phyloP scores from a whole-genome alignment of 2,113 vertebrate genomes.

The Pterocles burchelli region DNA sequence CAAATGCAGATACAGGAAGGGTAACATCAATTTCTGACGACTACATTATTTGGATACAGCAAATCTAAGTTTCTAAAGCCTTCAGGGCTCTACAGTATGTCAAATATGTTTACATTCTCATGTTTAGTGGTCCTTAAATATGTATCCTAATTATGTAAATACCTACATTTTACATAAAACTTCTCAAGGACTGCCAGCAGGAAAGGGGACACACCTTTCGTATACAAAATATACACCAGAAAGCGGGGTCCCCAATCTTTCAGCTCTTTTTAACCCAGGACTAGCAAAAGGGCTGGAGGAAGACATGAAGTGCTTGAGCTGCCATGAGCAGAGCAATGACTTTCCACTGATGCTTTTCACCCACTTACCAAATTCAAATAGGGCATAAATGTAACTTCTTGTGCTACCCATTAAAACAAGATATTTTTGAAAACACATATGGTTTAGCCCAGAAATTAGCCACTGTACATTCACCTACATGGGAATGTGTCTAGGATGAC shows the following conservation, averaged over 20 bases:
- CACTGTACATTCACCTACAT: background rate
- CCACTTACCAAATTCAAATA: background rate
- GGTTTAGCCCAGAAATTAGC: background rate
- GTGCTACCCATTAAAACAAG: background rate
- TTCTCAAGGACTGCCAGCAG: background rate
- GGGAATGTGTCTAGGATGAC: background rate
- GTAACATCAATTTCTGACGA: conserved; percentile 46
- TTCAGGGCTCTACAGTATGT: conserved; percentile 39
- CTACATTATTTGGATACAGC: conserved; percentile 37
- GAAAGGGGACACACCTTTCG: background rate
- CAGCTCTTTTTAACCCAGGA: background rate
- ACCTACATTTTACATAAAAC: conserved; percentile 46
- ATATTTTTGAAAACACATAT: background rate
- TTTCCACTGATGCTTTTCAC: background rate
- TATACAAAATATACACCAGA: background rate
- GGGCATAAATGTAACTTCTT: background rate
- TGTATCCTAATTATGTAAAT: conserved; percentile 57
- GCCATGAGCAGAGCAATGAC: background rate
- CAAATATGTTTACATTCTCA: conserved; percentile 16
- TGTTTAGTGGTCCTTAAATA: conserved; percentile 46
- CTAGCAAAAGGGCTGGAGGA: background rate
- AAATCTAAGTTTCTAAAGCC: conserved; percentile 61
- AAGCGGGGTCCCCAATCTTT: background rate
- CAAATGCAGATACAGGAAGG: background rate
- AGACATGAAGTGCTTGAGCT: background rate